Evolutionary conservation across 1,140 invertebrate species (phyloP), one percentile per base, ranked within the genome.

Genomic region (Megathymus violae): DNA sequence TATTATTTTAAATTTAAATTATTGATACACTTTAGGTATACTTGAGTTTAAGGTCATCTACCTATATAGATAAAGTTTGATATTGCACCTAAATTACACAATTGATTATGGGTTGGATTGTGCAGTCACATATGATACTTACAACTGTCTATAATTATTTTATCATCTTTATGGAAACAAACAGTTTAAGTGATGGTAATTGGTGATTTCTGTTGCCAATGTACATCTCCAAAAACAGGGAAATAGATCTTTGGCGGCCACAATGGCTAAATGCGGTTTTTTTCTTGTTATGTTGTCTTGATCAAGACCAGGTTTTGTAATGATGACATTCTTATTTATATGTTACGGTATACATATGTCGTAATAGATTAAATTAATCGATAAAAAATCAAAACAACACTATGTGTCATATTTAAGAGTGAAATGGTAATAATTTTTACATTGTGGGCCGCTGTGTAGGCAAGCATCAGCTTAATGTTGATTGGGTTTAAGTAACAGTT

Each of bases 21-120:
- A 47, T 47, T 47, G 9, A 9, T 15, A 47, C 10, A 15, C 17
- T n/a, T 11, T 27, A 19, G 13, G 6, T 34, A 51, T 22, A 19
- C 9, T n/a, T 17, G 16, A 19, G 46, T 40, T 63, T 56, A 58
- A 41, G 63, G 56, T 69, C 52, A 36, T 62, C 64, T 63, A 64
- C 64, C 62, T 72, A 59, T 41, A 56, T 64, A 44, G 67, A 73
- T 73, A 69, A 70, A 52, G 46, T 27, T 50, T 14, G 48, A 50
- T 69, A 70, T 13, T 22, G 14, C 46, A 59, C 16, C 52, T 61
- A 46, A 43, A 64, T 68, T 68, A 54, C 63, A 62, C 58, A 64
- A 71, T 41, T 62, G 68, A 67, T 67, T 67, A 27, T 31, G 14
- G 13, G 13, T 50, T 58, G 46, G 34, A 19, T n/a, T n/a, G 58